Evolutionary conservation across 2,888 invertebrate species (phyloP).

Genomic region (Tineola bisselliella): DNA sequence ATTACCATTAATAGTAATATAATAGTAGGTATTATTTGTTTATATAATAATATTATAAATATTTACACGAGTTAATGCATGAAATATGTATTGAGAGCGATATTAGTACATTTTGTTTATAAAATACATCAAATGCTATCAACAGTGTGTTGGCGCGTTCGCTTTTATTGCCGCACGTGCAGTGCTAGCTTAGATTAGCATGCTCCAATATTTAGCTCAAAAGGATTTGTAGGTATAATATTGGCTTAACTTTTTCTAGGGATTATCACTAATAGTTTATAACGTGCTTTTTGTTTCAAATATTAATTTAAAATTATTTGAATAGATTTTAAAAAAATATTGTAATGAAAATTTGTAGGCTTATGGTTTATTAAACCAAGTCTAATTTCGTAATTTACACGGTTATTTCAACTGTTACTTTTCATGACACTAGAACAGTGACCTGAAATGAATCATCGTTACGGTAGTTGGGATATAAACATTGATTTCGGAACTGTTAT

Average conservation of each 20-base stretch:
- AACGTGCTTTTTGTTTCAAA: no score
- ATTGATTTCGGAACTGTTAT: neutral
- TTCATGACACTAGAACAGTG: constrained; percentile 21
- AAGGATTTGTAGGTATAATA: neutral
- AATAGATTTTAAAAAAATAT: no score
- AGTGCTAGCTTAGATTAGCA: neutral
- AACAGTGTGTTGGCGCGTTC: neutral
- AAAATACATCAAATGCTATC: constrained; percentile 3
- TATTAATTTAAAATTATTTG: no score
- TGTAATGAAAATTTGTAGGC: no score
- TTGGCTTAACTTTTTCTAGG: neutral
- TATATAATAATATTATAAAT: neutral
- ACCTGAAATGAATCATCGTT: constrained; percentile 54
- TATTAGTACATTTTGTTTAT: neutral
- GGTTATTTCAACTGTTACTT: neutral
- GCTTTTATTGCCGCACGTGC: constrained; percentile 4
- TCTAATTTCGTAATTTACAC: neutral
- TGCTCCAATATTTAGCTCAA: neutral
- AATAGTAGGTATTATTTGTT: neutral
- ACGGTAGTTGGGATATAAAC: constrained; percentile 24
- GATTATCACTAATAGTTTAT: no score
- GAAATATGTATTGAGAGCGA: neutral
- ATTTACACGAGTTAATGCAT: neutral
- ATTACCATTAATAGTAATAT: no score
- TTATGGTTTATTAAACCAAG: no score